Base-by-base conservation (phyloP, 2,113 vertebrate genomes). In the Gopherus evgoodei region DNA sequence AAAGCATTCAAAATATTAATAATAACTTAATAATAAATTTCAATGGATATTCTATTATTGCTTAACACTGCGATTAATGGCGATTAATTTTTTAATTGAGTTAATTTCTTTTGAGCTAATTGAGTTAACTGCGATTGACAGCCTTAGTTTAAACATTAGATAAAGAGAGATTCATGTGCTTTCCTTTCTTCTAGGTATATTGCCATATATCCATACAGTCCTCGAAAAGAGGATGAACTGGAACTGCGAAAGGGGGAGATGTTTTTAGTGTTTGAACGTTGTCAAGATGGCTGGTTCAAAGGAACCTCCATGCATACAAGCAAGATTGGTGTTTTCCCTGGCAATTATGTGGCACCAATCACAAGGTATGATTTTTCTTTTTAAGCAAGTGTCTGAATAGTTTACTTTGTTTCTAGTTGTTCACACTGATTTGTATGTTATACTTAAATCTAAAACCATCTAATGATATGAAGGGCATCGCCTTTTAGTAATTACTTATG, bases 261-360 rank as follows among this genome's bases (percentile, higher is more conserved):
- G 99, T 99, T 99, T 95, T 97, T 99, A 13, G 99, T 99, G 53
- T 98, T 99, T 96, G 99, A 99, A 76, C 99, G 99, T 93, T 99
- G 99, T 96, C 99, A 99, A 93, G 99, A 99, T 42, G 99, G 99
- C 96, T 99, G 99, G 99, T 99, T 99, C 98, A 99, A 99, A 97
- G 99, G 99, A 94, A 99, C 99, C 5, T 99, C 99, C 52, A 99
- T 99, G 99, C 99, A 99, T 91, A 99, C 99, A 2, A 99, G 99
- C 97, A 99, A 99, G 97, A 99, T 99, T 1, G 99, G 99, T 56
- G 99, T 99, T 81, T 99, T 99, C 95, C 99, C 99, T 53, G 99
- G 99, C 88, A 99, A 99, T 98, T 99, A 99, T 16, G 99, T 99
- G 98, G 99, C 99, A 96, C 99, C 99, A 52, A 98, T 99, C 97